These are phyloP conservation scores for Oryzias melastigma DNA, from an alignment of 2,113 vertebrate genomes.

Conservation along the genomic window DNA sequence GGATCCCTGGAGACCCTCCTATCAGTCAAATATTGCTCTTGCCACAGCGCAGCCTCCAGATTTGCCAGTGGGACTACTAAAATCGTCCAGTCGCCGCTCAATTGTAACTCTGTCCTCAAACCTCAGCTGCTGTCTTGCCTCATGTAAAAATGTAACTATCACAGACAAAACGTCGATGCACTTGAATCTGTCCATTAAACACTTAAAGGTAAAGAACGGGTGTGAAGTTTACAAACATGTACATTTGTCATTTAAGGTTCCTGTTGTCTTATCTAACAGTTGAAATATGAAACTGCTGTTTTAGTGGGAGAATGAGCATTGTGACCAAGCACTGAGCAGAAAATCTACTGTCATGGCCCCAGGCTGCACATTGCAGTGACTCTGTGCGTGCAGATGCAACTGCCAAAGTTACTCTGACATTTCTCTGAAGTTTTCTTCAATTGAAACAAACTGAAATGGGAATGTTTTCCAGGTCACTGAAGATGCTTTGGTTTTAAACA, in stretches of 20 bases:
- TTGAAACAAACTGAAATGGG: constrained; percentile 18
- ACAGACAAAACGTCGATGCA: no score
- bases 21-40: no score
- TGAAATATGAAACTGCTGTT: constrained; percentile 30
- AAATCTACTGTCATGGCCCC: constrained; percentile 21
- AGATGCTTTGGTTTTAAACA: constrained; percentile 13
- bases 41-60: no score
- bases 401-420: constrained; percentile 46
- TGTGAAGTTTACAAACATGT: no score
- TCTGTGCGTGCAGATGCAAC: constrained; percentile 1
- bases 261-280: constrained; percentile 26
- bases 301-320: constrained; percentile 31
- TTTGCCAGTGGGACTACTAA: no score
- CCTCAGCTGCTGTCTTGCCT: no score
- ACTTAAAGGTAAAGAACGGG: no score
- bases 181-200: no score
- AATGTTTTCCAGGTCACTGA: constrained; percentile 50
- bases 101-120: no score
- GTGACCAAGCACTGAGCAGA: constrained; percentile 10
- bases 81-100: no score
- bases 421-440: constrained; percentile 36
- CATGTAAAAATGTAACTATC: no score
- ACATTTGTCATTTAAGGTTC: background rate
- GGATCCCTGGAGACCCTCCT: no score
- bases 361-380: constrained; percentile 18